Percentiles rank a stretch among this genome's conserved stretches.
These are phyloP conservation scores for Crocodylus rhombifer DNA, from an alignment of 2,797 vertebrate genomes.

Conservation along the genomic window DNA sequence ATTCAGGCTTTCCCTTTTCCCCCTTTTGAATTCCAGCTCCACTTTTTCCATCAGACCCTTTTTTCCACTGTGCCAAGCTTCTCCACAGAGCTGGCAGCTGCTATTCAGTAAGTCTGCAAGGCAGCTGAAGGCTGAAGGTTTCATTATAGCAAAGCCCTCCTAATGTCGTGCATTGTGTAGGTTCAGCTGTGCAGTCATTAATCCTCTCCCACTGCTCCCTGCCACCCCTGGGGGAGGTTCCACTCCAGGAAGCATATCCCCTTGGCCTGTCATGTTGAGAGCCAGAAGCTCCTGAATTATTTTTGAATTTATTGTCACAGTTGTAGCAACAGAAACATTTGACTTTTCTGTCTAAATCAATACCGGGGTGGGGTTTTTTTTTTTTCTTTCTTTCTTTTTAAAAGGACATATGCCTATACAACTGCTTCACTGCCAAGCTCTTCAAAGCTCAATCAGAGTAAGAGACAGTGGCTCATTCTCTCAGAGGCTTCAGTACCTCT, in stretches of 20 bases:
- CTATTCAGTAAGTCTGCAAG: constrained; percentile 29
- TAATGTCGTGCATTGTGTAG: constrained; percentile 11
- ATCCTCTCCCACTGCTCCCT: constrained; percentile 13
- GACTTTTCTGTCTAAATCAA: constrained; percentile 44
- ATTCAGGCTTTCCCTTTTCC: neutral
- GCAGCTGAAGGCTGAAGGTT: constrained; percentile 51
- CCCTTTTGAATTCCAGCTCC: constrained; percentile 27
- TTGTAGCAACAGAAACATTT: constrained; percentile 32
- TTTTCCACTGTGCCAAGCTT: neutral
- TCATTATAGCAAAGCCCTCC: constrained; percentile 49
- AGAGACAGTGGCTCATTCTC: neutral
- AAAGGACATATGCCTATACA: constrained; percentile 3
- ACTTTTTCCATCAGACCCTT: constrained; percentile 38
- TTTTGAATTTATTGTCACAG: constrained; percentile 43
- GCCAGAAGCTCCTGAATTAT: constrained; percentile 41
- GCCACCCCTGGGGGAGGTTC: constrained; percentile 29
- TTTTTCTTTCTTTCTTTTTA: neutral
- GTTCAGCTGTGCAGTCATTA: constrained; percentile 48
- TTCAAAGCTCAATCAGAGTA: constrained; percentile 7
- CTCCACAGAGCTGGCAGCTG: constrained; percentile 56
- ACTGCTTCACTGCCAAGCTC: constrained; percentile 3
- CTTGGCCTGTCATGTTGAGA: neutral
- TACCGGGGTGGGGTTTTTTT: neutral
- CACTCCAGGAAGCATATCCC: constrained; percentile 10
- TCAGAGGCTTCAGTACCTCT: neutral